Percentiles rank a stretch among this genome's conserved stretches.
phyloP scores from a whole-genome alignment of 2,113 vertebrate genomes.

The Erythrolamprus reginae region DNA sequence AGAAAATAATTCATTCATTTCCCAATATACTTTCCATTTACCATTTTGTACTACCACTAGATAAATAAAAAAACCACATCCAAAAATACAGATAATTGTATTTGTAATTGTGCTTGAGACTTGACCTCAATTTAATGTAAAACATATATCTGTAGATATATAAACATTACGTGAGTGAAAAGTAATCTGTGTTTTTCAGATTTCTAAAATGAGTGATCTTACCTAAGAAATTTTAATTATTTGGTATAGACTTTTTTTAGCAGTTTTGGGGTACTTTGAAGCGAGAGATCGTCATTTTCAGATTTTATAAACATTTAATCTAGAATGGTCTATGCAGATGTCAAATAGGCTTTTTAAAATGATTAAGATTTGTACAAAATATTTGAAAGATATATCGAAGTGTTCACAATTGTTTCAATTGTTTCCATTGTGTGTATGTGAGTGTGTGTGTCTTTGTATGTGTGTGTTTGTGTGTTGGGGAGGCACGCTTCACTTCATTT shows the following conservation, averaged over 20 bases:
- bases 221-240: background rate
- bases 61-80: background rate
- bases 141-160: background rate
- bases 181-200: background rate
- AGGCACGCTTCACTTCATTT: background rate
- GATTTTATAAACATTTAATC: background rate
- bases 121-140: background rate
- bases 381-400: background rate
- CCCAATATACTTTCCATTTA: background rate
- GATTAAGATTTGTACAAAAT: background rate
- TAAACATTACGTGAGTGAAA: background rate
- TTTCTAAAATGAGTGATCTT: background rate
- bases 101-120: background rate
- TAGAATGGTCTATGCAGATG: background rate
- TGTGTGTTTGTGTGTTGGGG: background rate
- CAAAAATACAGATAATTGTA: background rate
- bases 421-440: background rate
- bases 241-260: background rate
- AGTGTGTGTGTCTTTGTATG: too few species aligned
- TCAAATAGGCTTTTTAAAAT: background rate
- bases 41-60: background rate
- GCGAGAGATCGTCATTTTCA: background rate
- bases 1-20: background rate
- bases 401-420: background rate
- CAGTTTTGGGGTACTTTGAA: background rate